Base-by-base conservation (phyloP, 1,140 invertebrate species). In the Drosophila ananassae region DNA sequence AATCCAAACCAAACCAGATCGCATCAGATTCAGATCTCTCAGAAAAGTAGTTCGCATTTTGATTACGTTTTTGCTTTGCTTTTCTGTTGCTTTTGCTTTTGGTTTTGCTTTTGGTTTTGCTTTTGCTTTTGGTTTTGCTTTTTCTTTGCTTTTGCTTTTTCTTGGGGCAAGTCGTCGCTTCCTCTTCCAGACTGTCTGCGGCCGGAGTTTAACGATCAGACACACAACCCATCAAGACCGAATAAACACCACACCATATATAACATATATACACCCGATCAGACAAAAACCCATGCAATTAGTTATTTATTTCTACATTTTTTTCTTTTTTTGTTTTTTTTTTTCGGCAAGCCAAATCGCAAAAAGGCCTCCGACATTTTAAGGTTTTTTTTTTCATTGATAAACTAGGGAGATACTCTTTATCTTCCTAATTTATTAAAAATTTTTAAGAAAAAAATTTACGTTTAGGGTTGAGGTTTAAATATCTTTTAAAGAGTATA, bases 1-100 rank as follows among this genome's bases (percentile, higher is more conserved):
- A 32, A 58, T 25, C 63, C 63, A 53, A 64, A 52, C 64, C 60
- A 64, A 67, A 67, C 63, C 63, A 67, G 63, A 67, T 67, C 63
- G 24, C 60, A 67, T 67, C 63, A 67, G 63, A 67, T 67, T 44
- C 44, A 22, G 44, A 47, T 21, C 9, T 22, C 21, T 10, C 2
- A 1, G 21, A 63, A 24, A 67, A 63, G 59, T 67, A 64, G 63
- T 67, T 67, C 60, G 63, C 60, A 67, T 67, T 64, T 64, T 46
- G 47, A 67, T 67, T 63, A 67, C 63, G 62, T 21, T 44, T 41
- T 5, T 41, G 34, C 6, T 21, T 28, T 46, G 32, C 32, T 63
- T 0, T 41, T 66, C 44, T 32, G 6, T 8, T 3, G 7, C 9
- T 10, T 32, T 37, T 37, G 41, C 5, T 44, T 44, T 10, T 39